phyloP scores from a whole-genome alignment of 2,113 vertebrate genomes.

The Lethenteron reissneri region DNA sequence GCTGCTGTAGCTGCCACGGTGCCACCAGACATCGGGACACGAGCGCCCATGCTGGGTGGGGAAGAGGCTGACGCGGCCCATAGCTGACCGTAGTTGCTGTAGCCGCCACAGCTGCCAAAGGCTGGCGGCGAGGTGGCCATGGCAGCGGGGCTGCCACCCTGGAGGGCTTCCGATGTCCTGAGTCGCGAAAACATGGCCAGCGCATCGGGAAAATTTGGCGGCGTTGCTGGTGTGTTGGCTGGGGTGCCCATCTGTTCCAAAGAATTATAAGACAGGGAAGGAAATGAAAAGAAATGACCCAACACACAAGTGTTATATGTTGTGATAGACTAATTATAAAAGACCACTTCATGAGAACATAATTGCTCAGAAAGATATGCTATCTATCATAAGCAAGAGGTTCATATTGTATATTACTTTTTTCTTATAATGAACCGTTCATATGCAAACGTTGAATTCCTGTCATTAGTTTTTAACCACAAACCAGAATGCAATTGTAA shows the following conservation, averaged over 20 bases:
- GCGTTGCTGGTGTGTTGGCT: constrained; percentile 84
- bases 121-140: constrained; percentile 53
- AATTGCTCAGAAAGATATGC: too few relatives aligned
- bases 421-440: too few relatives aligned
- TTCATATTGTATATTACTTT: too few relatives aligned
- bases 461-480: too few relatives aligned
- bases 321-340: too few relatives aligned
- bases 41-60: constrained; percentile 20
- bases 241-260: constrained; percentile 72
- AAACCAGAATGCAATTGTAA: too few relatives aligned
- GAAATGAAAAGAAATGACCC: constrained; percentile 1
- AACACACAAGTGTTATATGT: too few relatives aligned
- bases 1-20: too few relatives aligned
- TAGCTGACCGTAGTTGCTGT: constrained; percentile 10
- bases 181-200: constrained; percentile 91
- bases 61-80: constrained; percentile 36
- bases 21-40: too few relatives aligned
- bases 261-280: constrained; percentile 12
- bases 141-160: constrained; percentile 38
- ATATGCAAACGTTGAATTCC: too few relatives aligned
- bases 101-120: constrained; percentile 20
- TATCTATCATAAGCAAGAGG: too few relatives aligned
- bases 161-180: constrained; percentile 59
- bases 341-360: too few relatives aligned
- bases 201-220: constrained; percentile 80